Evolutionary conservation across 2,888 invertebrate genomes (phyloP).

Genomic region (Eristalis arbustorum): DNA sequence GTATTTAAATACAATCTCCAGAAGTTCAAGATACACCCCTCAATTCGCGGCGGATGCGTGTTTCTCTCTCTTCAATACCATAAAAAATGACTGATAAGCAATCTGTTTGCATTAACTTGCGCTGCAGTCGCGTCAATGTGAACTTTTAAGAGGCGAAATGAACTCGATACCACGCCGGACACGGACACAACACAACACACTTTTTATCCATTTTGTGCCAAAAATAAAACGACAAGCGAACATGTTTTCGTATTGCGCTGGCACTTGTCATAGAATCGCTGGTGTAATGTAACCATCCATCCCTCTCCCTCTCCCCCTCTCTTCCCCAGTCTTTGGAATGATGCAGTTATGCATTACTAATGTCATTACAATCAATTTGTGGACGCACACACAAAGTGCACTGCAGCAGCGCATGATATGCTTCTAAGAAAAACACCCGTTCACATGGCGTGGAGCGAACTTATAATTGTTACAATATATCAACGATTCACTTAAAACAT

Average conservation of each 20-base stretch:
- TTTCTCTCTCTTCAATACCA: not conserved
- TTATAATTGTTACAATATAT: not conserved
- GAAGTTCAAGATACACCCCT: slow-evolving; percentile 40
- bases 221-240: slow-evolving; percentile 3
- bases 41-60: slow-evolving; percentile 40
- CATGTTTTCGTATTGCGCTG: not conserved
- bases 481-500: not conserved
- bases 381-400: not conserved
- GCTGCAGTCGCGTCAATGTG: slow-evolving; percentile 5
- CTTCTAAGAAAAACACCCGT: not conserved
- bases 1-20: not conserved
- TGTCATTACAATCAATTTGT: not conserved
- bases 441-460: not conserved
- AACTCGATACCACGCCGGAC: slow-evolving; percentile 6
- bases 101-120: slow-evolving; percentile 4
- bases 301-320: not conserved
- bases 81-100: slow-evolving; percentile 48
- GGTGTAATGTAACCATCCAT: not conserved
- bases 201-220: not conserved
- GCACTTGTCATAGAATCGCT: not conserved
- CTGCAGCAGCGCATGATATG: not conserved
- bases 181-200: not conserved
- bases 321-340: not conserved
- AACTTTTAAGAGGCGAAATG: slow-evolving; percentile 4
- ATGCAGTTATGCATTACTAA: not conserved